Evolutionary conservation across 1,140 invertebrate genomes (phyloP).

Genomic region (Ceratitis capitata): DNA sequence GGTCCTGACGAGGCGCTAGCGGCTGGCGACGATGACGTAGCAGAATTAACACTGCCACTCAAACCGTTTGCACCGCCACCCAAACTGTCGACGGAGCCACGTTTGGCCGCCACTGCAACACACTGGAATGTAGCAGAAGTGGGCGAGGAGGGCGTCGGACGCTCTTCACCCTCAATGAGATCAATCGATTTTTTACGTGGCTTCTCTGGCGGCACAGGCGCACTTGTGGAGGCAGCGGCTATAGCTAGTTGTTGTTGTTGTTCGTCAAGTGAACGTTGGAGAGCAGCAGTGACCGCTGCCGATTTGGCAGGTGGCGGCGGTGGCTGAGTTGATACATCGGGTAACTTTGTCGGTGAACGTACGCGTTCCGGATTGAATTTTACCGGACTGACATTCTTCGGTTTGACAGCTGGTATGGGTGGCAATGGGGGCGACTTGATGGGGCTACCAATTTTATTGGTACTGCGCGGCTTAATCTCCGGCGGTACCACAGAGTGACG

Average conservation of each 20-base stretch:
- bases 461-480: conserved; percentile 61
- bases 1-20: conserved; percentile 66
- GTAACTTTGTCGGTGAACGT: conserved; percentile 56
- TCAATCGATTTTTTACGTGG: conserved; percentile 62
- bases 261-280: conserved; percentile 51
- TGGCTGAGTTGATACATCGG: conserved; percentile 45
- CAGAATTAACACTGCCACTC: conserved; percentile 58
- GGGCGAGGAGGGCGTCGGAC: conserved; percentile 50
- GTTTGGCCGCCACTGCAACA: conserved; percentile 49
- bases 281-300: conserved; percentile 56
- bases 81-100: conserved; percentile 52
- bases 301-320: conserved; percentile 59
- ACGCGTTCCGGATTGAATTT: conserved; percentile 51
- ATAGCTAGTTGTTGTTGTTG: conserved; percentile 46
- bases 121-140: conserved; percentile 40
- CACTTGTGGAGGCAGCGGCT: conserved; percentile 47
- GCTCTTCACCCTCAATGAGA: conserved; percentile 56
- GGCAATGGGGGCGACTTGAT: conserved; percentile 61
- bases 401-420: conserved; percentile 62
- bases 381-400: conserved; percentile 58
- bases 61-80: conserved; percentile 42
- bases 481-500: conserved; percentile 53
- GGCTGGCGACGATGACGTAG: conserved; percentile 50
- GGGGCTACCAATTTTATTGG: conserved; percentile 60
- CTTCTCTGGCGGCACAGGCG: conserved; percentile 59